Evolutionary conservation across 1,140 invertebrate species (phyloP).

Genomic region (Nasonia giraulti): DNA sequence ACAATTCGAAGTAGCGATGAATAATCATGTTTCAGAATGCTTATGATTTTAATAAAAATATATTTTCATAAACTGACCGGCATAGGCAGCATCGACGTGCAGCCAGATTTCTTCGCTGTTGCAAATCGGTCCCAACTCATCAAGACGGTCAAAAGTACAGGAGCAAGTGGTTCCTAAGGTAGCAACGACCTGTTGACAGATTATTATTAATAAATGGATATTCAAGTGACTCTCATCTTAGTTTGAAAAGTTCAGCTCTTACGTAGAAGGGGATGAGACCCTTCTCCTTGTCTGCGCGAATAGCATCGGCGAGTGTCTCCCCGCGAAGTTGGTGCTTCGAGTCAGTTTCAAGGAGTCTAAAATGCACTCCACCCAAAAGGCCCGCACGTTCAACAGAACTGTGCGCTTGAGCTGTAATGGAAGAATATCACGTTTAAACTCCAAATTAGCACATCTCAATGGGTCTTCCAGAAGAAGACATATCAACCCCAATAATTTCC

Average conservation of each 20-base stretch:
- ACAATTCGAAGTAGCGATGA: conserved; percentile 7
- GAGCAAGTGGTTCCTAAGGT: conserved; percentile 93
- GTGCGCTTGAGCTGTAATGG: conserved; percentile 86
- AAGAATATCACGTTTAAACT: neutral
- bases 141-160: conserved; percentile 91
- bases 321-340: conserved; percentile 87
- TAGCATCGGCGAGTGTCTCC: conserved; percentile 86
- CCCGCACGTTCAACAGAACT: conserved; percentile 96
- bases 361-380: conserved; percentile 90
- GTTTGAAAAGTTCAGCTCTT: conserved; percentile 63
- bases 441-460: no score
- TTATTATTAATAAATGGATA: conserved; percentile 43
- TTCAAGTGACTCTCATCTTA: neutral
- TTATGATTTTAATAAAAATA: no score
- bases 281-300: conserved; percentile 85
- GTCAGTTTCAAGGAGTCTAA: conserved; percentile 87
- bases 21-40: no score
- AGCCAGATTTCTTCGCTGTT: conserved; percentile 87
- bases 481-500: conserved; percentile 23
- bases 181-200: conserved; percentile 81
- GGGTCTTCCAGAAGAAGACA: no score
- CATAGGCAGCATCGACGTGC: conserved; percentile 97
- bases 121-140: conserved; percentile 91
- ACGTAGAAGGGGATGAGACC: conserved; percentile 94
- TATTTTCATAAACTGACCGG: conserved; percentile 72